Base-by-base conservation (phyloP, 1,140 invertebrate species). In the Amyelois transitella region DNA sequence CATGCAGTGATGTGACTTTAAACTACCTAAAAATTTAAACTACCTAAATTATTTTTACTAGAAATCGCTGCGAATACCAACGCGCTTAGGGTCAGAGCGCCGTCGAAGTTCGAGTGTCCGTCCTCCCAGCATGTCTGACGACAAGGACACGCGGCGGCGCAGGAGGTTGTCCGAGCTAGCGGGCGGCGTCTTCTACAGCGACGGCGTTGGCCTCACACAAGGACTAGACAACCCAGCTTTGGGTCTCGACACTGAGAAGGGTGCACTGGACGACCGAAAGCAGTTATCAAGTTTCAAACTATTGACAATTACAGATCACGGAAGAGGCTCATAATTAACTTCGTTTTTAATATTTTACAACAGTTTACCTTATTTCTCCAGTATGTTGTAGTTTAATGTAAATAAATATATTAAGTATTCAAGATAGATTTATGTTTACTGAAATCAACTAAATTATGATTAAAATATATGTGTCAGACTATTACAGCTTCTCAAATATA, bases 141-240 rank as follows among this genome's bases (percentile, higher is more conserved):
- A 86, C 55, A 87, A 86, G 62, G 84, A 87, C 65, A 79, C 78
- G 20, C 66, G 82, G 10, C 70, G 85, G 5, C 69, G 82, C 1
- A 75, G 85, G 1, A 72, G 81, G 0, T 67, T 88, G 4, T 88
- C 85, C 6, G 85, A 88, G 54, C 53, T 88, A 47, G 85, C 85
- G 0, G 82, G 85, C 14, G 85, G 85, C 6, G 80, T 86, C 19
- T 88, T 88, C 68, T 86, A 88, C 70, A 87, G 84, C 58, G 84
- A 87, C 48, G 68, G 66, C 2, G 58, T 72, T 0, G 62, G 64
- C 1, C 75, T 79, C 38, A 74, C 71, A 0, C 60, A 65, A 18
- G 79, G 79, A 5, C 76, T 75, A 55, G 81, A 87, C 54, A 87
- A 87, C 62, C 74, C 66, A 4, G 84, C 75, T 0, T 58, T 77